Percentiles rank a stretch among this genome's conserved stretches.
These are phyloP conservation scores for Hippocampus guttulatus DNA, from an alignment of 2,113 vertebrate genomes.

Conservation along the genomic window DNA sequence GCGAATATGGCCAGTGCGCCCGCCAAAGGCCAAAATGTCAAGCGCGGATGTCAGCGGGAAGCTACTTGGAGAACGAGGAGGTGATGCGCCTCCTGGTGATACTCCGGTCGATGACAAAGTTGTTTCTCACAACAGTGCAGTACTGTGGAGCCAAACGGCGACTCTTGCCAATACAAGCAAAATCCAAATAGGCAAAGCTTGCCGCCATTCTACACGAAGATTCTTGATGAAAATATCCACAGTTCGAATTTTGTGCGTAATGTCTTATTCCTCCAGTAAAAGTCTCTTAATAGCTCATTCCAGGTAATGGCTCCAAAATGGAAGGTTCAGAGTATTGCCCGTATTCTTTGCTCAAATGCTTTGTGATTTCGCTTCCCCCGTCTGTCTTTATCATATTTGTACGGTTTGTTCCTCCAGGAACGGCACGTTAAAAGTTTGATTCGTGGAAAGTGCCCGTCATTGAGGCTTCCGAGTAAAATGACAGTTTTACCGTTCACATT, in stretches of 20 bases:
- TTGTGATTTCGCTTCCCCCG: background rate
- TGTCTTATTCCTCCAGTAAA: background rate
- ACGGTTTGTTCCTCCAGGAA: background rate
- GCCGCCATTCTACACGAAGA: too few relatives aligned
- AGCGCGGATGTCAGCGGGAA: constrained; percentile 36
- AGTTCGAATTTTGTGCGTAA: background rate
- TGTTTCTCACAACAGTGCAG: too few relatives aligned
- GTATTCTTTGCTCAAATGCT: background rate
- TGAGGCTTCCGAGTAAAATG: too few relatives aligned
- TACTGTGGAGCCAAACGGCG: too few relatives aligned
- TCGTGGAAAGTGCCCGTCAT: too few relatives aligned
- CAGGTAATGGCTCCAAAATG: background rate
- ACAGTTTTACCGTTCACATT: too few relatives aligned
- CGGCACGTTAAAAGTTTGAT: too few relatives aligned
- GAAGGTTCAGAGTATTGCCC: background rate
- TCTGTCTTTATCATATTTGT: background rate
- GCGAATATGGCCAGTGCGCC: constrained; percentile 22
- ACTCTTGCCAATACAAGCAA: too few relatives aligned
- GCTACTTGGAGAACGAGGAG: constrained; percentile 44
- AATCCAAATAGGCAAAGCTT: too few relatives aligned
- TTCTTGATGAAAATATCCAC: too few relatives aligned
- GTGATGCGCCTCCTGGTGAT: constrained; percentile 12
- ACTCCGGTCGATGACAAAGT: constrained; percentile 10
- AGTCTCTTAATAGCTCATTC: background rate
- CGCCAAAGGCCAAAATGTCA: constrained; percentile 45